Conservation (phyloP, 1,140 invertebrate species). For the Zaprionus vittiger region DNA sequence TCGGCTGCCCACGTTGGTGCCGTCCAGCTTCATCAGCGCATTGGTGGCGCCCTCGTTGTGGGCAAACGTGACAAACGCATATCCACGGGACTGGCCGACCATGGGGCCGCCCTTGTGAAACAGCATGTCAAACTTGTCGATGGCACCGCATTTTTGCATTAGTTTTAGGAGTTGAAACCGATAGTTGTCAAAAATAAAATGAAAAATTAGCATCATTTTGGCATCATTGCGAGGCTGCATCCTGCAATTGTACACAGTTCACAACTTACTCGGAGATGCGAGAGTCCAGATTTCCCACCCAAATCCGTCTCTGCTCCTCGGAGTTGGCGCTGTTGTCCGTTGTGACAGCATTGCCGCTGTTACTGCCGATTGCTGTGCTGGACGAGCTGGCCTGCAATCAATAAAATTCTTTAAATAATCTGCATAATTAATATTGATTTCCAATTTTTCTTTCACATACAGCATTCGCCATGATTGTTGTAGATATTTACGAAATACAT, state of each 20-base stretch:
- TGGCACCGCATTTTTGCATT: constrained; percentile 94
- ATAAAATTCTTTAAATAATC: neutral
- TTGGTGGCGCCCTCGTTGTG: constrained; percentile 69
- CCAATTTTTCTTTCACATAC: neutral
- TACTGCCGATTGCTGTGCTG: neutral
- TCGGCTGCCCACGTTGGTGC: constrained; percentile 90
- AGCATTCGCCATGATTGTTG: constrained; percentile 1
- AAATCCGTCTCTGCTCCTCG: constrained; percentile 86
- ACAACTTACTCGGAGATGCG: constrained; percentile 95
- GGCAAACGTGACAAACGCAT: constrained; percentile 95
- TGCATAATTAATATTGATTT: neutral
- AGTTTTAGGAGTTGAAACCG: constrained; percentile 97
- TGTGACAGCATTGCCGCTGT: neutral
- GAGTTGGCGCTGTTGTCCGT: constrained; percentile 1
- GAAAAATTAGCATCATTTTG: constrained; percentile 69
- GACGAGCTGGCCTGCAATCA: neutral
- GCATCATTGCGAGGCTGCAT: neutral
- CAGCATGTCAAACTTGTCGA: constrained; percentile 97
- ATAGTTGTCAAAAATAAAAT: constrained; percentile 86
- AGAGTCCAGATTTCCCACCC: constrained; percentile 95
- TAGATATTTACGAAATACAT: neutral
- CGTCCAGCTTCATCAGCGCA: constrained; percentile 90
- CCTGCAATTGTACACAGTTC: constrained; percentile 24
- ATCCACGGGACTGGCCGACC: constrained; percentile 95
- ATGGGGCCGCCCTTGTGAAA: constrained; percentile 95